These are phyloP conservation scores for Serranus cabrilla DNA, from an alignment of 2,797 vertebrate species.

Conservation along the genomic window DNA sequence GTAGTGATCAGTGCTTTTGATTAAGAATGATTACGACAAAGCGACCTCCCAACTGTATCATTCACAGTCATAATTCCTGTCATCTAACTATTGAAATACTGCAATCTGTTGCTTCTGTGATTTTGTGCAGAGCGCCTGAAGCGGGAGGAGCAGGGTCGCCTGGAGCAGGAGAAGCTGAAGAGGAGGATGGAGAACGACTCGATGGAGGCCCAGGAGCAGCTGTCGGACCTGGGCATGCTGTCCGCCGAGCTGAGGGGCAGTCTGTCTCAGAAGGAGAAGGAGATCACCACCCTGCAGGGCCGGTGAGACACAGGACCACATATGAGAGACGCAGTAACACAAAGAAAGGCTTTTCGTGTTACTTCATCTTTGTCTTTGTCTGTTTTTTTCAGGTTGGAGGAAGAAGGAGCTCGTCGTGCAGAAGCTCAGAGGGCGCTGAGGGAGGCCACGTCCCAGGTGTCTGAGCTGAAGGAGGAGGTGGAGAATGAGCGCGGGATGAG, in stretches of 20 bases:
- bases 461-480: conserved; percentile 92
- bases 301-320: conserved; percentile 77
- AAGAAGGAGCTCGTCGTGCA: conserved; percentile 87
- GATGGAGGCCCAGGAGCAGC: conserved; percentile 92
- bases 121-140: conserved; percentile 90
- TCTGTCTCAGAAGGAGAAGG: conserved; percentile 91
- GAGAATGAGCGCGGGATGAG: conserved; percentile 90
- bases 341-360: background rate
- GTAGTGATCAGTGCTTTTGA: background rate
- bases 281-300: conserved; percentile 90
- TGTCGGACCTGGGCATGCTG: conserved; percentile 88
- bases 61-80: background rate
- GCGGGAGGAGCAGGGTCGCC: conserved; percentile 92
- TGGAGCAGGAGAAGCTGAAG: conserved; percentile 93
- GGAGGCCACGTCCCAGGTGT: conserved; percentile 90
- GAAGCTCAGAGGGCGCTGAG: conserved; percentile 89
- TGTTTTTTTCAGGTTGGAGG: conserved; percentile 85
- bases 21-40: background rate
- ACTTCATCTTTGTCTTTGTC: background rate
- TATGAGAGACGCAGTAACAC: background rate
- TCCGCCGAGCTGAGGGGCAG: conserved; percentile 87
- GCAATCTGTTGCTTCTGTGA: background rate
- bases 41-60: background rate
- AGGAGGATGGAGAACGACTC: conserved; percentile 91
- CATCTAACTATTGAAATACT: background rate